These are phyloP conservation scores for Melanotaenia trifasciata DNA, from an alignment of 2,797 vertebrate genomes.

Conservation along the genomic window DNA sequence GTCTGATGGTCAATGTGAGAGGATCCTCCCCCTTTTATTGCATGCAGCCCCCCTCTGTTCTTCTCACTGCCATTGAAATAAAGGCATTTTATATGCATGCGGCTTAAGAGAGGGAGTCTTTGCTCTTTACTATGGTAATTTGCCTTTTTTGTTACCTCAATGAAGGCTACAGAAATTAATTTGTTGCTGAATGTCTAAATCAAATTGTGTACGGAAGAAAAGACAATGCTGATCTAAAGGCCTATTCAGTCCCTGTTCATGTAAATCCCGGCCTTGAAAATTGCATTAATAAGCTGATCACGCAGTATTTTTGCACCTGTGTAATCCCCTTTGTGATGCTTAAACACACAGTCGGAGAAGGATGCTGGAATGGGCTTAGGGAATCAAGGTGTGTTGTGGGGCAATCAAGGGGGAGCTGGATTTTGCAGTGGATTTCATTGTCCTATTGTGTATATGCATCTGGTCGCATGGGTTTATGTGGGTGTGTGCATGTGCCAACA, in stretches of 20 bases:
- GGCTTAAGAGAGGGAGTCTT: conserved; percentile 39
- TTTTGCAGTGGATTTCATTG: conserved; percentile 63
- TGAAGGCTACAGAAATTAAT: conserved; percentile 75
- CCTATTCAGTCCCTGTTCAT: conserved; percentile 59
- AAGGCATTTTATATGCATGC: conserved; percentile 64
- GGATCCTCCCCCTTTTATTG: conserved; percentile 50
- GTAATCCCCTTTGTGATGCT: conserved; percentile 78
- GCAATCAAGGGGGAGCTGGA: conserved; percentile 52
- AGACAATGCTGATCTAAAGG: conserved; percentile 73
- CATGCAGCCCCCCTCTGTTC: conserved; percentile 16
- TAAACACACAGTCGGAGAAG: conserved; percentile 57
- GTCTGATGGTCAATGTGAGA: conserved; percentile 69
- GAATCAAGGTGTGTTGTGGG: conserved; percentile 73
- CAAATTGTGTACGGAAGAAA: conserved; percentile 64
- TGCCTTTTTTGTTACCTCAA: conserved; percentile 67
- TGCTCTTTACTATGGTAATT: conserved; percentile 73
- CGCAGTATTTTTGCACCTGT: conserved; percentile 76
- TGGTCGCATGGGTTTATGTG: conserved; percentile 32
- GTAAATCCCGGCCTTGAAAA: conserved; percentile 75
- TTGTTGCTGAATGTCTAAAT: conserved; percentile 70
- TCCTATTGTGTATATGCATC: conserved; percentile 63
- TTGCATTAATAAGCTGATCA: conserved; percentile 77
- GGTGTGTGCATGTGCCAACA: conserved; percentile 37
- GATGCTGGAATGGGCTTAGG: conserved; percentile 42
- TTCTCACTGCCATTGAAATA: conserved; percentile 48